phyloP scores from a whole-genome alignment of 2,888 invertebrate genomes.

The Esperia sulphurella region DNA sequence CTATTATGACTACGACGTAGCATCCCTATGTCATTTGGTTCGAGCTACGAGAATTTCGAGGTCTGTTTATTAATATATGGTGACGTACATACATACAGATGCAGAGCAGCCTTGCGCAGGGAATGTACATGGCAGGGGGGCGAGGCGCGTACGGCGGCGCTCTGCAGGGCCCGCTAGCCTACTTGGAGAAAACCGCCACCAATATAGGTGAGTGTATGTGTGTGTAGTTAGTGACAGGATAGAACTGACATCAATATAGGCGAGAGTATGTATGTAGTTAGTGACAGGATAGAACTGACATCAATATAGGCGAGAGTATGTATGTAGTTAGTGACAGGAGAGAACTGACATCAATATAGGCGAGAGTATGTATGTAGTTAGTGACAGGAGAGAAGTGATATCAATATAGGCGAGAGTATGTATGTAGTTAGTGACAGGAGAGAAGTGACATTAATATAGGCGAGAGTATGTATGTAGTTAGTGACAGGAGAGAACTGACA shows the following conservation, averaged over 20 bases:
- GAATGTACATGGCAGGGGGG: slow-evolving; percentile 81
- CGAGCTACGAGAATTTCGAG: too few species aligned
- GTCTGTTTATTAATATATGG: too few species aligned
- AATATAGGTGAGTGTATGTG: slow-evolving; percentile 86
- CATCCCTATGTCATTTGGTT: too few species aligned
- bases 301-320: too few species aligned
- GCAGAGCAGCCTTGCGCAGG: slow-evolving; percentile 67
- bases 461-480: slow-evolving; percentile 38
- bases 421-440: slow-evolving; percentile 1
- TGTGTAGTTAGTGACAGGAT: background rate
- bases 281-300: too few species aligned
- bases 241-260: too few species aligned
- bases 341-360: too few species aligned
- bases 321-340: background rate
- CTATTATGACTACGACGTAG: too few species aligned
- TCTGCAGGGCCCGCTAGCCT: slow-evolving; percentile 91
- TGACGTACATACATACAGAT: slow-evolving; percentile 42
- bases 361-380: too few species aligned
- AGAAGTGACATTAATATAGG: too few species aligned
- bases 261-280: background rate
- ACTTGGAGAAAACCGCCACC: slow-evolving; percentile 93
- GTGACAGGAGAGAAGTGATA: slow-evolving; percentile 91
- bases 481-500: too few species aligned
- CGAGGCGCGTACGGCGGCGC: slow-evolving; percentile 78
- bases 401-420: slow-evolving; percentile 86